Conservation (phyloP, 2,888 invertebrate species). For the Biston betularia region DNA sequence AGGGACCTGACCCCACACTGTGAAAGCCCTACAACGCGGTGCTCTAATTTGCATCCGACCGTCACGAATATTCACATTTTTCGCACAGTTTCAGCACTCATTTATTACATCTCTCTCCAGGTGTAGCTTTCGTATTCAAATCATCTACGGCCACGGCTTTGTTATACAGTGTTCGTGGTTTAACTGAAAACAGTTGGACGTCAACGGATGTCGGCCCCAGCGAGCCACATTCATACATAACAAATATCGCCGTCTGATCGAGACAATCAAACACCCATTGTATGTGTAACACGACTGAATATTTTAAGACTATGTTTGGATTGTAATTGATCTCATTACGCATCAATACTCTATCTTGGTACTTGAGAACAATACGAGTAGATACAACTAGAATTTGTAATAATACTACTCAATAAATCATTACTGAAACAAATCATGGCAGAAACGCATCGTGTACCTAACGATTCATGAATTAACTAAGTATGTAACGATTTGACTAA, state of each 20-base stretch:
- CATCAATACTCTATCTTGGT: constrained; percentile 25
- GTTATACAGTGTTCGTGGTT: constrained; percentile 66
- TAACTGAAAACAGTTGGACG: constrained; percentile 78
- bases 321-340: constrained; percentile 43
- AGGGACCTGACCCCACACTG: constrained; percentile 78
- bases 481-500: too few relatives aligned
- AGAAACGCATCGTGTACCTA: too few relatives aligned
- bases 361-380: constrained; percentile 6
- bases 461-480: too few relatives aligned
- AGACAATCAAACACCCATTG: constrained; percentile 69
- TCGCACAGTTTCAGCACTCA: constrained; percentile 44
- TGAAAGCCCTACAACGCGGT: constrained; percentile 67
- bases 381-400: too few relatives aligned
- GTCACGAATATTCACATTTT: constrained; percentile 36
- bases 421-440: background rate
- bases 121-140: constrained; percentile 66
- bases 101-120: constrained; percentile 55
- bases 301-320: constrained; percentile 55
- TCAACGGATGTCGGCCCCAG: constrained; percentile 73
- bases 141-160: constrained; percentile 63
- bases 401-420: constrained; percentile 3
- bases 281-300: constrained; percentile 65
- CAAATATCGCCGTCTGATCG: constrained; percentile 66
- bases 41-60: constrained; percentile 62
- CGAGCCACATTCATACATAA: constrained; percentile 72